phyloP scores from a whole-genome alignment of 2,888 invertebrate genomes.

The Acrocera orbiculus region DNA sequence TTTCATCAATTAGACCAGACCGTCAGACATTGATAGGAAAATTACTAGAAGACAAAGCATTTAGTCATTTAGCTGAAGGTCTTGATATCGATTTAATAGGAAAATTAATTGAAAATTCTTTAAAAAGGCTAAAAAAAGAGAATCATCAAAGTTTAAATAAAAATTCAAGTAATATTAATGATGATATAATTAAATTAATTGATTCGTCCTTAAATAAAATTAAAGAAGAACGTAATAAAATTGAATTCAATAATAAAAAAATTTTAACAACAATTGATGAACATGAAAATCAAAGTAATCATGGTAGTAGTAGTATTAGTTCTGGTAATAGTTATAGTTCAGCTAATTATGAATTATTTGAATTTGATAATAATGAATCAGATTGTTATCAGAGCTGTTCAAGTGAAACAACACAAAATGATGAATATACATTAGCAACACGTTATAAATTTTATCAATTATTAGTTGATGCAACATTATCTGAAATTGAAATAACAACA shows the following conservation, averaged over 20 bases:
- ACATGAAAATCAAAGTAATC: slow-evolving; percentile 32
- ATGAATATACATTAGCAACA: slow-evolving; percentile 43
- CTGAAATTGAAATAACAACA: slow-evolving; percentile 46
- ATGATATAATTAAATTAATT: slow-evolving; percentile 31
- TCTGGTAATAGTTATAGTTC: slow-evolving; percentile 40
- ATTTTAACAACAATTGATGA: slow-evolving; percentile 21
- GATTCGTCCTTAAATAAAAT: slow-evolving; percentile 28
- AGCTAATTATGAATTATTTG: slow-evolving; percentile 58
- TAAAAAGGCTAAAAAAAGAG: slow-evolving; percentile 39
- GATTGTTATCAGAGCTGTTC: slow-evolving; percentile 57
- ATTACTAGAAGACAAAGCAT: slow-evolving; percentile 44
- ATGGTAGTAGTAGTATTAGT: slow-evolving; percentile 37
- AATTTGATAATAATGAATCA: slow-evolving; percentile 44
- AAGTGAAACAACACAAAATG: slow-evolving; percentile 45
- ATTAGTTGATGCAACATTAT: slow-evolving; percentile 48
- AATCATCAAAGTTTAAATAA: slow-evolving; percentile 24
- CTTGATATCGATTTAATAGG: slow-evolving; percentile 42
- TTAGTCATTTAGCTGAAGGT: slow-evolving; percentile 43
- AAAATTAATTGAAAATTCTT: slow-evolving; percentile 47
- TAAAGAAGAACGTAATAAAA: slow-evolving; percentile 24
- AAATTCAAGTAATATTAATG: slow-evolving; percentile 31
- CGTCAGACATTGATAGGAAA: slow-evolving; percentile 37
- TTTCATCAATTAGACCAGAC: slow-evolving; percentile 8
- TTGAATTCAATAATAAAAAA: slow-evolving; percentile 19
- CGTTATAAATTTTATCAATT: slow-evolving; percentile 57